phyloP scores from a whole-genome alignment of 2,113 vertebrate species.

The Percina caprodes region DNA sequence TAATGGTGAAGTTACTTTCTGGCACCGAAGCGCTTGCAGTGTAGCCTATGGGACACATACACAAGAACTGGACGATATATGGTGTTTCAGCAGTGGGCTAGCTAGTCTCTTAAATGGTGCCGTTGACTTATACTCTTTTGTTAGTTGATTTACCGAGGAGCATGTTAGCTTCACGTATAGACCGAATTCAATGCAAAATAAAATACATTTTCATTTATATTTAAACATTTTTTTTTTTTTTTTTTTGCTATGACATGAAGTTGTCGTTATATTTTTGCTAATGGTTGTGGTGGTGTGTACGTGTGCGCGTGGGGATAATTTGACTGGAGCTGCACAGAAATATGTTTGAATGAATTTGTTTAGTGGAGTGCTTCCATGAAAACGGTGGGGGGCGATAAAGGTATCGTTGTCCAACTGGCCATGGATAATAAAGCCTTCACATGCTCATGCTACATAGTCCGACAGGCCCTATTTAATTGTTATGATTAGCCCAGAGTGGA shows the following conservation, averaged over 20 bases:
- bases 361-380: constrained; percentile 34
- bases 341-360: constrained; percentile 64
- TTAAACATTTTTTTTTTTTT: background rate
- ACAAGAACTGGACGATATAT: background rate
- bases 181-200: constrained; percentile 1
- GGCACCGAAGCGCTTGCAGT: background rate
- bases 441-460: background rate
- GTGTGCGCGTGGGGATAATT: background rate
- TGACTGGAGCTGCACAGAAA: constrained; percentile 31
- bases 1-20: constrained; percentile 53
- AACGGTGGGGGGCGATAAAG: constrained; percentile 73
- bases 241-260: background rate
- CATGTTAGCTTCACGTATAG: background rate
- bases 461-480: constrained; percentile 23
- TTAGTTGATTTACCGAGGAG: constrained; percentile 14
- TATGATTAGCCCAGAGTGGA: background rate
- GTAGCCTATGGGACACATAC: background rate
- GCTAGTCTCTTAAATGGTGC: background rate
- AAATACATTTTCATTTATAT: background rate
- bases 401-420: constrained; percentile 40
- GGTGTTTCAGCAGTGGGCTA: constrained; percentile 10
- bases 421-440: constrained; percentile 32
- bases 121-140: constrained; percentile 14
- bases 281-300: background rate
- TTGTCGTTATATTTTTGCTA: constrained; percentile 23